These are phyloP conservation scores for Leucophenga maculata DNA, from an alignment of 2,888 invertebrate species.

Conservation along the genomic window DNA sequence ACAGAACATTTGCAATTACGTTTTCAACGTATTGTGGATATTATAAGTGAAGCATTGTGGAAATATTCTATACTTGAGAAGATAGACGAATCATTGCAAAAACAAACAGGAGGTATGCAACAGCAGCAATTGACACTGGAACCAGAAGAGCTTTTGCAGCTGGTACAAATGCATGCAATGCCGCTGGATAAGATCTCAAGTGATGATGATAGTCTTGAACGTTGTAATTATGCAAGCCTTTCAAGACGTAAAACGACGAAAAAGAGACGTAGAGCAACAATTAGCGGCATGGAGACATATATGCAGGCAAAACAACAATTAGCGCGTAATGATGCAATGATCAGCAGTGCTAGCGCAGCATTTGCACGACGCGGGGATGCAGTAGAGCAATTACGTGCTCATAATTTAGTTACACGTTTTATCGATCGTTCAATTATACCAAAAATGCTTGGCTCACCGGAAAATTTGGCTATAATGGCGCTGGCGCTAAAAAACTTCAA, in stretches of 20 bases:
- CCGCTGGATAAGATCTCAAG: slow-evolving; percentile 63
- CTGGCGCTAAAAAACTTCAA: slow-evolving; percentile 81
- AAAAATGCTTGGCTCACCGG: slow-evolving; percentile 82
- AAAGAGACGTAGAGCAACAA: slow-evolving; percentile 63
- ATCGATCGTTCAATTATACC: slow-evolving; percentile 65
- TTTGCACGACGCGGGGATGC: background rate
- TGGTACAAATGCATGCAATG: slow-evolving; percentile 64
- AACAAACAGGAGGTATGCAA: slow-evolving; percentile 44
- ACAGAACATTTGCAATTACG: slow-evolving; percentile 54
- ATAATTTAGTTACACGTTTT: slow-evolving; percentile 27
- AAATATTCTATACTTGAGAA: slow-evolving; percentile 67
- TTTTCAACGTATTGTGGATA: slow-evolving; percentile 63
- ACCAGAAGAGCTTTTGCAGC: slow-evolving; percentile 62
- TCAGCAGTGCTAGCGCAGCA: background rate
- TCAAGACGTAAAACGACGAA: slow-evolving; percentile 62
- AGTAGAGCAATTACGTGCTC: slow-evolving; percentile 26
- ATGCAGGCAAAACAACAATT: slow-evolving; percentile 30
- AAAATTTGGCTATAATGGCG: slow-evolving; percentile 83
- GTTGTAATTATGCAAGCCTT: slow-evolving; percentile 59
- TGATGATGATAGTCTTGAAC: slow-evolving; percentile 68
- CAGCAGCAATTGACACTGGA: slow-evolving; percentile 52
- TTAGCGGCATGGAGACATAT: slow-evolving; percentile 52
- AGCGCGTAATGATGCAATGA: slow-evolving; percentile 35
- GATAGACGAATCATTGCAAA: slow-evolving; percentile 56
- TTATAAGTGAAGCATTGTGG: slow-evolving; percentile 68